Base-by-base conservation (phyloP, 2,113 vertebrate genomes). In the Aphelocoma coerulescens region DNA sequence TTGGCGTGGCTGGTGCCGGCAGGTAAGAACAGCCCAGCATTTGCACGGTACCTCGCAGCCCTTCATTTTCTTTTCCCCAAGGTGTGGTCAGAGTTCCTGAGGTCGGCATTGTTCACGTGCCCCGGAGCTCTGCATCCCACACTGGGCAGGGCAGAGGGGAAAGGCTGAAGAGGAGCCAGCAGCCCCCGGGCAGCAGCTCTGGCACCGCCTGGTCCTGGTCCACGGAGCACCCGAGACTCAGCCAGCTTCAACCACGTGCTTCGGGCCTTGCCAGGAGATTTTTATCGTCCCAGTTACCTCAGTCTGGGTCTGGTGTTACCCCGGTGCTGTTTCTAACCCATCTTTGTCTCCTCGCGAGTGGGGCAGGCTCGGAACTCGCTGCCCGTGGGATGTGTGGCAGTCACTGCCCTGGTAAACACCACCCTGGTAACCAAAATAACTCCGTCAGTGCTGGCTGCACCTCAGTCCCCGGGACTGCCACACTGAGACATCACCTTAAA, bases 171-270 rank as follows among this genome's bases (percentile, higher is more conserved):
- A 4, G 61, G 66, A 85, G 66, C 33, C 69, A 15, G 12, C 6
- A 62, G 51, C 48, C 74, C 14, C 8, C 24, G 41, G 30, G 43
- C 41, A 43, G 57, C 37, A 39, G 52, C 20, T 35, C 66, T 12
- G 10, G 10, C 28, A 11, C 23, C 1, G 0, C 43, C 37, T 1
- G 0, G 10, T 22, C 32, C 61, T 0, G 11, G 6, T 6, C 7
- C 43, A 35, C 21, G 9, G 13, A 46, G 58, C 35, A 6, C 44
- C 15, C 33, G 2, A 35, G 52, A 52, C 3, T 0, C 4, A 5
- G 1, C 3, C 9, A 10, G 12, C 66, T 9, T 1, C 13, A 41
- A 0, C n/a, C 78, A 17, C 1, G 0, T 2, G 41, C 63, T 27
- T 5, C 33, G 7, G 8, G 5, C 26, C 39, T 7, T 7, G 55